A percentile compares a stretch with the other conserved stretches of the same genome.
Evolutionary conservation across 2,888 invertebrate genomes (phyloP).

Genomic region (Drepana falcataria): DNA sequence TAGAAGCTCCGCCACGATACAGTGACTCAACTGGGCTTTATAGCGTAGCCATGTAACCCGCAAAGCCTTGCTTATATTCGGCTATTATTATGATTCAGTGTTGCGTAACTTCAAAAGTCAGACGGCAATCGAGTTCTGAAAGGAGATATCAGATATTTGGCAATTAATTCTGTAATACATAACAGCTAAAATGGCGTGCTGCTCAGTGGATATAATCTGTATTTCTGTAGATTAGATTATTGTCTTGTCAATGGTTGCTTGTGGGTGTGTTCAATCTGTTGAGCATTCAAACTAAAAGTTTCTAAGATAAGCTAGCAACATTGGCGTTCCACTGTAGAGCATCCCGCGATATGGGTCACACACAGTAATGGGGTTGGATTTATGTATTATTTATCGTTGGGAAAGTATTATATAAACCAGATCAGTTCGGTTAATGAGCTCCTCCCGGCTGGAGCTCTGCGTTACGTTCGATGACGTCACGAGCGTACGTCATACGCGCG

Average conservation of each 20-base stretch:
- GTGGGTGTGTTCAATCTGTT: background rate
- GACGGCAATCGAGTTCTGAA: conserved; percentile 30
- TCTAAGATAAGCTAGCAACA: conserved; percentile 1
- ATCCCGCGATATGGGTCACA: conserved; percentile 17
- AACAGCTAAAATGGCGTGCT: conserved; percentile 23
- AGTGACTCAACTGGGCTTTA: conserved; percentile 44
- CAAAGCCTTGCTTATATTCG: conserved; percentile 37
- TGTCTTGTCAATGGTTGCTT: background rate
- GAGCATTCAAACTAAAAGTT: background rate
- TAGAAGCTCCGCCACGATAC: conserved; percentile 25
- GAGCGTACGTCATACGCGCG: conserved; percentile 53
- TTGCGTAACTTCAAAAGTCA: conserved; percentile 43
- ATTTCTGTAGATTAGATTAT: background rate
- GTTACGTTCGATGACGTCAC: conserved; percentile 59
- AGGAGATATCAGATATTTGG: conserved; percentile 27
- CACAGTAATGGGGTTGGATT: conserved; percentile 17
- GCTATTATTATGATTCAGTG: conserved; percentile 52
- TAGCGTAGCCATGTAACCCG: conserved; percentile 18
- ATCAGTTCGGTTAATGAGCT: conserved; percentile 43
- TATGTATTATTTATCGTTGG: conserved; percentile 18
- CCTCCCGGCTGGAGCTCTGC: conserved; percentile 32
- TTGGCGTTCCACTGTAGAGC: conserved; percentile 24
- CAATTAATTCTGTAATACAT: conserved; percentile 37
- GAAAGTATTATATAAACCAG: conserved; percentile 41
- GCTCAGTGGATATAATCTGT: conserved; percentile 6